A percentile compares a stretch with the other conserved stretches of the same genome.
These are phyloP conservation scores for Holacanthus passer DNA, from an alignment of 2,113 vertebrate genomes.

Conservation along the genomic window DNA sequence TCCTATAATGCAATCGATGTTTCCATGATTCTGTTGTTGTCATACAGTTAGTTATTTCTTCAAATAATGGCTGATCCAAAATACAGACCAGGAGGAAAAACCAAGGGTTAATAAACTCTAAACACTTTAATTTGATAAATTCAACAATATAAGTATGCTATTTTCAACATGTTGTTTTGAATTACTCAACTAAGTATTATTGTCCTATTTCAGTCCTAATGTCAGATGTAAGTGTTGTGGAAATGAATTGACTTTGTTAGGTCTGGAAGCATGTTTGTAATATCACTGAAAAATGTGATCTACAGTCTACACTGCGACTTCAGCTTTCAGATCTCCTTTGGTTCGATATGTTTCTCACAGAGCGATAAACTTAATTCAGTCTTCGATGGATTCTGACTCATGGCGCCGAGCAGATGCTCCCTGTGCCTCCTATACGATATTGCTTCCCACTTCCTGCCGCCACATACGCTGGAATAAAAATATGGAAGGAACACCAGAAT, in stretches of 20 bases:
- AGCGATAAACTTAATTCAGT: slow-evolving; percentile 34
- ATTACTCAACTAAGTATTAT: no score
- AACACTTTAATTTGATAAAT: no score
- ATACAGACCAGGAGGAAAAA: no score
- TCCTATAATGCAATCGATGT: no score
- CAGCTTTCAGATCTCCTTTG: slow-evolving; percentile 7
- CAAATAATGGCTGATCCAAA: no score
- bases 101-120: no score
- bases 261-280: not conserved
- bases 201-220: no score
- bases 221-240: not conserved
- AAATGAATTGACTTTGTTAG: not conserved
- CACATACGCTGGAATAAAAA: slow-evolving; percentile 17
- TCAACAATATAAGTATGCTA: no score
- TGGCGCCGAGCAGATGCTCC: slow-evolving; percentile 18
- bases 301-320: not conserved
- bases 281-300: not conserved
- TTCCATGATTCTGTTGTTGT: no score
- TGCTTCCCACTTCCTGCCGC: slow-evolving; percentile 41
- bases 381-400: slow-evolving; percentile 40
- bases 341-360: slow-evolving; percentile 20
- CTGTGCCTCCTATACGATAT: slow-evolving; percentile 25
- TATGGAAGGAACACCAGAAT: not conserved
- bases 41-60: no score
- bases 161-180: no score